Conservation (phyloP, 2,113 vertebrate genomes). For the Zeus faber region DNA sequence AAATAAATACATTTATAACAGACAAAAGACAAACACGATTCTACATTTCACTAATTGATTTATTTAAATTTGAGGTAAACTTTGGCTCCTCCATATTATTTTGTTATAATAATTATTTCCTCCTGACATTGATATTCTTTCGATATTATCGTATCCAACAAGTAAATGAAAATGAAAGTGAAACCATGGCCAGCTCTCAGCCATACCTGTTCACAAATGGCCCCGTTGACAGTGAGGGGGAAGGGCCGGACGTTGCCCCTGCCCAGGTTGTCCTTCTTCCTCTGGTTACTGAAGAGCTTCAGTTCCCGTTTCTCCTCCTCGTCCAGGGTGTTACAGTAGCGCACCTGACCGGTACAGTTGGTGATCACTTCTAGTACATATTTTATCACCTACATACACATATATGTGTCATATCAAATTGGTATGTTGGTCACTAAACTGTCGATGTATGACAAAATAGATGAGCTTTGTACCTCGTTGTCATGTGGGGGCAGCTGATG, state of each 20-base stretch:
- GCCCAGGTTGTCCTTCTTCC: conserved; percentile 94
- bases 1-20: too few relatives aligned
- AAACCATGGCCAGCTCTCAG: too few relatives aligned
- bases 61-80: too few relatives aligned
- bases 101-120: too few relatives aligned
- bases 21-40: too few relatives aligned
- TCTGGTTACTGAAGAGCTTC: conserved; percentile 94
- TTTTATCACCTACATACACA: background rate
- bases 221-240: conserved; percentile 89
- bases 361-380: conserved; percentile 2
- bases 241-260: conserved; percentile 92
- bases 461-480: conserved; percentile 84
- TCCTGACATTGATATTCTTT: too few relatives aligned
- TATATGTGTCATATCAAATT: background rate
- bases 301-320: conserved; percentile 96
- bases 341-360: conserved; percentile 74
- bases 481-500: conserved; percentile 96
- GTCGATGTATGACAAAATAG: background rate
- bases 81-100: too few relatives aligned
- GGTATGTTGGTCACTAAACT: too few relatives aligned
- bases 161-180: too few relatives aligned
- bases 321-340: conserved; percentile 92
- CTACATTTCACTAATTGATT: too few relatives aligned
- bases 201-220: conserved; percentile 92
- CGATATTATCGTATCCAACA: too few relatives aligned